Percentiles rank a stretch among this genome's conserved stretches.
Conservation (phyloP, 2,888 invertebrate species). For the Aleiodes testaceus region DNA sequence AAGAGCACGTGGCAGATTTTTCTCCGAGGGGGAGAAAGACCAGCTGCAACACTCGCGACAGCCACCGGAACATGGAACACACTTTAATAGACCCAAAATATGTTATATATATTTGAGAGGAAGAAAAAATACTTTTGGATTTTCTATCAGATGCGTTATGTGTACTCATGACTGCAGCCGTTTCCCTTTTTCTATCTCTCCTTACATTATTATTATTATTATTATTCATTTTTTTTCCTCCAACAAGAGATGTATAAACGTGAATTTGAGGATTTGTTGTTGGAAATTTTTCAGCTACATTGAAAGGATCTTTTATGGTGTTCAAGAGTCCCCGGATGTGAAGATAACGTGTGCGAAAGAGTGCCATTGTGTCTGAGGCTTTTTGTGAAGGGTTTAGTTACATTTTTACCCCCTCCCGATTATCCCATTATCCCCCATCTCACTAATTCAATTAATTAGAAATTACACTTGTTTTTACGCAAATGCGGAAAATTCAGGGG, state of each 20-base stretch:
- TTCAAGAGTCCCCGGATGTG: constrained; percentile 14
- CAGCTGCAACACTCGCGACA: constrained; percentile 40
- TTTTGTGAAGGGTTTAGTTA: constrained; percentile 40
- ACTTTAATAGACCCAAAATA: constrained; percentile 45
- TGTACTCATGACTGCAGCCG: constrained; percentile 40
- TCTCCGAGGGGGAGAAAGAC: constrained; percentile 31
- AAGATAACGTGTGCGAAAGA: constrained; percentile 21
- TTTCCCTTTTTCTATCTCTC: constrained; percentile 1
- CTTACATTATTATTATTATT: neutral
- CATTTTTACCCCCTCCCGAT: constrained; percentile 35
- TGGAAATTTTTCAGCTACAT: constrained; percentile 19
- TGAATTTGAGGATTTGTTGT: constrained; percentile 20
- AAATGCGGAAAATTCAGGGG: neutral
- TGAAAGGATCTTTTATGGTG: constrained; percentile 4
- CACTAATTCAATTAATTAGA: neutral
- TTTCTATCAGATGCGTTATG: constrained; percentile 44
- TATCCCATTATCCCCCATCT: neutral
- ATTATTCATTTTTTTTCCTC: neutral
- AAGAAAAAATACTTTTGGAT: constrained; percentile 34
- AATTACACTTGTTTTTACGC: neutral
- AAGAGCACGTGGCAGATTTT: constrained; percentile 41
- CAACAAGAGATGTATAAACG: neutral
- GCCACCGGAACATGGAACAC: constrained; percentile 23
- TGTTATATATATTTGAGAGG: constrained; percentile 41
- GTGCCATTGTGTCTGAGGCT: constrained; percentile 20